Evolutionary conservation across 2,888 invertebrate species (phyloP), one percentile per base, ranked within the genome.

Genomic region (Eupithecia vulgata): DNA sequence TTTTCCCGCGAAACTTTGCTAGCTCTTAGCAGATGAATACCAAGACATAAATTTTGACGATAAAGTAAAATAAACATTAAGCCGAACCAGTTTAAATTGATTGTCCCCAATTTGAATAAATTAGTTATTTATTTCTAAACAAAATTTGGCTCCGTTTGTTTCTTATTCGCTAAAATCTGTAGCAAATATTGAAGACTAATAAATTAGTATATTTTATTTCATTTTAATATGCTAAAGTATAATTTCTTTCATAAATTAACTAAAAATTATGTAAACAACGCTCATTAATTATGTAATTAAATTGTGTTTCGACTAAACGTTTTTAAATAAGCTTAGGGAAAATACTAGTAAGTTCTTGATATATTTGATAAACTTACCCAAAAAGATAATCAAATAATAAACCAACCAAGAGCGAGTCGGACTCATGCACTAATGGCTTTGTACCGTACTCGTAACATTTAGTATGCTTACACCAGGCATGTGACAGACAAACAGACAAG

Each of bases 51-150:
- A 68, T 72, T 62, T 65, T 71, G 67, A 69, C 67, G 68, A 66
- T 68, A 70, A 71, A 80, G 78, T 77, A 76, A 83, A 83, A 81
- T 78, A 84, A 82, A 82, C 81, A 81, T 79, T 80, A 79, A 77
- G 76, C 78, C 80, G 76, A 83, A 82, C 81, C 81, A 82, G 80
- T 74, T 73, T 40, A 78, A 85, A 86, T 85, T 81, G 80, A 86
- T 87, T 81, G 82, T 77, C 76, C 68, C 76, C 80, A 82, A 90
- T 91, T 91, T 89, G 83, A 90, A 90, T 91, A 91, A 91, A 90
- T 90, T 88, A 85, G 84, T 88, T 84, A 85, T 88, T 81, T 79
- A 77, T 83, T 83, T 35, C 62, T 78, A 73, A 75, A 74, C 79
- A 79, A 81, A 83, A 81, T 77, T 80, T 79, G 71, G 75, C 76